phyloP scores from a whole-genome alignment of 2,797 vertebrate genomes.

The Syndactyla subalaris region DNA sequence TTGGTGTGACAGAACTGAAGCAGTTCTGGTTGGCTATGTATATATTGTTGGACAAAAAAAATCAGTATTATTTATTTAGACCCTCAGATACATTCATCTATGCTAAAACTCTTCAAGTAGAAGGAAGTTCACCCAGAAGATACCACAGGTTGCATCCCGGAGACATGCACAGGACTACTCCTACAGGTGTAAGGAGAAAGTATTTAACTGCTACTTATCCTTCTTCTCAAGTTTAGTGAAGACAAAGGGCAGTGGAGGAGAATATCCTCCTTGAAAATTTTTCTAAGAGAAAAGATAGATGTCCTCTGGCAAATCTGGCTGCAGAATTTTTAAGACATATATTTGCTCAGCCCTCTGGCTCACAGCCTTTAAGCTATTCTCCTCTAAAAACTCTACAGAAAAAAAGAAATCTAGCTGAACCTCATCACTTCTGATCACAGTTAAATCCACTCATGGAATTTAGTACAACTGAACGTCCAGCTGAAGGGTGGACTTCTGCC shows the following conservation, averaged over 20 bases:
- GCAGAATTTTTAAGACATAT: neutral
- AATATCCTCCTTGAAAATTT: neutral
- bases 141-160: accelerated
- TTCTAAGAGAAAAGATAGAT: neutral
- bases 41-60: neutral
- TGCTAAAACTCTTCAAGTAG: neutral
- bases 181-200: neutral
- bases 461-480: neutral
- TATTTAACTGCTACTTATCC: neutral
- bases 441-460: neutral
- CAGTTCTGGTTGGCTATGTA: neutral
- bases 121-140: neutral
- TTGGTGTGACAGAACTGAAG: neutral
- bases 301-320: neutral
- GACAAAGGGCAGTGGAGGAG: neutral
- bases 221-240: neutral
- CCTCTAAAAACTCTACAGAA: accelerated
- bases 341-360: neutral
- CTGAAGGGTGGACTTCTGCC: neutral
- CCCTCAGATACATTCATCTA: neutral
- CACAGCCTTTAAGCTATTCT: neutral
- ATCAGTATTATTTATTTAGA: neutral
- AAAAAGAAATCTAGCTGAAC: neutral
- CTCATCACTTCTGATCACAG: neutral
- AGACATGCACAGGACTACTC: neutral